These are phyloP conservation scores for Caenorhabditis brenneri DNA, from an alignment of 1,140 invertebrate genomes.

Conservation along the genomic window DNA sequence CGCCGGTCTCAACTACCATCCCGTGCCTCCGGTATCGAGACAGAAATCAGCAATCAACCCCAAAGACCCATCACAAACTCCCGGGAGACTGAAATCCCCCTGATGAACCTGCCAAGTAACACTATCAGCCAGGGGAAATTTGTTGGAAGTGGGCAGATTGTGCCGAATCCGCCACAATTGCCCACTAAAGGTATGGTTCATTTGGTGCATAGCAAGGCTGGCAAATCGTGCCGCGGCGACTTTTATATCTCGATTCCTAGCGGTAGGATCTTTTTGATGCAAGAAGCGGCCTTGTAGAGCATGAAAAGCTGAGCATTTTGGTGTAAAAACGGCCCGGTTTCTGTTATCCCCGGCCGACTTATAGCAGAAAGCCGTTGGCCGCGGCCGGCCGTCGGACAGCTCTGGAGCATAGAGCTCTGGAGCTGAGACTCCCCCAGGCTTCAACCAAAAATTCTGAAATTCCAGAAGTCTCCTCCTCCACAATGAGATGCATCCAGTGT, in stretches of 20 bases:
- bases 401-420: too few relatives aligned
- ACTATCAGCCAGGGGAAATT: not conserved
- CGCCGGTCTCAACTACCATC: not conserved
- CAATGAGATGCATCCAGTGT: constrained; percentile 51
- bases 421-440: not conserved
- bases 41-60: constrained; percentile 14
- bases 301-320: too few relatives aligned
- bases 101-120: not conserved
- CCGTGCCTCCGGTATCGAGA: not conserved
- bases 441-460: not conserved
- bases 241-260: not conserved
- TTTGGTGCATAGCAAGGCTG: too few relatives aligned
- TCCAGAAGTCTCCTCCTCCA: constrained; percentile 13
- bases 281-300: too few relatives aligned
- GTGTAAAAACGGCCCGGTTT: too few relatives aligned
- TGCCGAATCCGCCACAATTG: not conserved
- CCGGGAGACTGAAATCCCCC: not conserved
- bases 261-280: too few relatives aligned
- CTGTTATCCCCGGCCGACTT: too few relatives aligned
- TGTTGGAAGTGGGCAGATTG: constrained; percentile 2
- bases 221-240: too few relatives aligned
- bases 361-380: too few relatives aligned
- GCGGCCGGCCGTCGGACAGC: too few relatives aligned
- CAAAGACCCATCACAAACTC: not conserved
- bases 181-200: constrained; percentile 3